Base-by-base conservation (phyloP, 2,797 vertebrate genomes). In the Pempheris klunzingeri region DNA sequence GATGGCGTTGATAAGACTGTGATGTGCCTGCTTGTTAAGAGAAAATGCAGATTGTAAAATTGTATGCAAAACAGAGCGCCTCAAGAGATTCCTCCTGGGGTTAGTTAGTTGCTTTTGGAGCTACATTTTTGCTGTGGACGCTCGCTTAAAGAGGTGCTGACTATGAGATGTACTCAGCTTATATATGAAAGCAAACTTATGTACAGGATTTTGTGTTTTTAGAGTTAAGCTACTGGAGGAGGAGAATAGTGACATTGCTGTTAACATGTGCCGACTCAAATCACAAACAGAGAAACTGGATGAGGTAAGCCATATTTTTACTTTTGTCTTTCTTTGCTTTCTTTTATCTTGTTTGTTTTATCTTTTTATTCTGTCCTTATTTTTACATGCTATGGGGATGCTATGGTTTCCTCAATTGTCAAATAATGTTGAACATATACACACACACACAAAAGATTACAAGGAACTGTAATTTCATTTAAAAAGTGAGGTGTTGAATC, bases 171-270 rank as follows among this genome's bases (percentile, higher is more conserved):
- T 20, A n/a, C 22, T 71, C 18, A 13, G 12, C 1, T 46, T 15
- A 2, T 30, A 53, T 28, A 39, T 22, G 26, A 62, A 53, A 53
- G 4, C n/a, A n/a, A 0, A 63, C 50, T 84, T n/a, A 89, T 26
- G 36, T 18, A 0, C 12, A 7, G 5, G 18, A 32, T 49, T 60
- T 67, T 81, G 10, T 80, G 34, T 81, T 74, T 76, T 58, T 82
- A 99, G 98, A 89, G 93, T 97, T 4, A 96, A 96, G 73, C 96
- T 96, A 54, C 88, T 98, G 82, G 98, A 99, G 85, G 97, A 98
- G 7, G 98, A 99, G 88, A 99, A 98, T 36, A 81, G 81, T 0
- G 96, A 97, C 41, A 92, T 99, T 87, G 86, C 92, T 65, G 86
- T 91, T 0, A 94, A 87, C n/a, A 93, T 98, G 91, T 91, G 85